These are phyloP conservation scores for Periphyllus acericola DNA, from an alignment of 2,888 invertebrate species.

Conservation along the genomic window DNA sequence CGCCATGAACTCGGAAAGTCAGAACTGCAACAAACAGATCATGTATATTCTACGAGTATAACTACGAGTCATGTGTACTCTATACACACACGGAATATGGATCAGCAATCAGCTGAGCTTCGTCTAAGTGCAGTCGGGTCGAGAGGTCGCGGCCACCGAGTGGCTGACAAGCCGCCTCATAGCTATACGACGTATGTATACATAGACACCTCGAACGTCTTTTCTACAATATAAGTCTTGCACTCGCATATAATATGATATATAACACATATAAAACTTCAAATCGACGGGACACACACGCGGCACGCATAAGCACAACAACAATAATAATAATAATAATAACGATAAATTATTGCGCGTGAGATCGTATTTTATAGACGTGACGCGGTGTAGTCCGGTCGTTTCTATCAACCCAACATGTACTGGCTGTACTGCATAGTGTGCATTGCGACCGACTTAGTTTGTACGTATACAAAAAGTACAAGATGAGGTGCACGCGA, in stretches of 20 bases:
- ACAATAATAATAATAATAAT: background rate
- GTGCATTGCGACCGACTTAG: background rate
- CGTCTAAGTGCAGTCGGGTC: conserved; percentile 2
- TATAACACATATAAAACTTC: background rate
- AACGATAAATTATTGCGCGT: conserved; percentile 15
- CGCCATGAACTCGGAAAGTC: background rate
- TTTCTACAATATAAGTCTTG: background rate
- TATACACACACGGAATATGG: background rate
- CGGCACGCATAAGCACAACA: background rate
- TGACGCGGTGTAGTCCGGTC: background rate
- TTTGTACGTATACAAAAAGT: background rate
- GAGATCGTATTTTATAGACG: conserved; percentile 9
- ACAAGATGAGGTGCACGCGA: background rate
- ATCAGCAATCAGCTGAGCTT: background rate
- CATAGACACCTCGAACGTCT: background rate
- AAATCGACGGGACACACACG: conserved; percentile 3
- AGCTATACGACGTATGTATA: background rate
- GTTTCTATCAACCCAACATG: background rate
- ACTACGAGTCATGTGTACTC: background rate
- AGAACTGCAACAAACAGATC: too few species aligned
- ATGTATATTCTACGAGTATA: background rate
- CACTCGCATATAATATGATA: background rate
- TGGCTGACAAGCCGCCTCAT: background rate
- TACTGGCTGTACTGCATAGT: background rate
- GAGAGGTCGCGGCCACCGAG: conserved; percentile 31